These are phyloP conservation scores for Numenius phaeopus DNA, from an alignment of 2,797 vertebrate species.

Conservation along the genomic window DNA sequence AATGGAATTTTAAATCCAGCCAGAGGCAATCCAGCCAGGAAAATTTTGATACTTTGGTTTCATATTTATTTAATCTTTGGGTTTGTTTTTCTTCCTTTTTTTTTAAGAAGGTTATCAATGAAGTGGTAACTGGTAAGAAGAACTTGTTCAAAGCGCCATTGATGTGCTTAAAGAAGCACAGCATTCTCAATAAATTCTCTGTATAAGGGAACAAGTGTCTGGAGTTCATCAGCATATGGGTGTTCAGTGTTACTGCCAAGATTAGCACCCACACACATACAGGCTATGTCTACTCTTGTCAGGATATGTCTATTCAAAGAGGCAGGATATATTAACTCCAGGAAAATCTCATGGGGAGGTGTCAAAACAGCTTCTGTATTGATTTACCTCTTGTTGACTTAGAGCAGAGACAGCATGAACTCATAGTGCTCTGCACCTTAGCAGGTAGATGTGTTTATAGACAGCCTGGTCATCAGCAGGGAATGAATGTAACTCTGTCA, in stretches of 20 bases:
- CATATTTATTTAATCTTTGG: constrained; percentile 41
- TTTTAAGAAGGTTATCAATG: constrained; percentile 47
- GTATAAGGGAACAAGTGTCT: constrained; percentile 16
- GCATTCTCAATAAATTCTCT: not conserved
- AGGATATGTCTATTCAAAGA: constrained; percentile 42
- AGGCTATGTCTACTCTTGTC: constrained; percentile 43
- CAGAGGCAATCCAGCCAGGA: constrained; percentile 16
- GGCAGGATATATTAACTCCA: constrained; percentile 45
- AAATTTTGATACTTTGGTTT: constrained; percentile 26
- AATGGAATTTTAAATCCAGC: constrained; percentile 65
- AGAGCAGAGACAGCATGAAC: constrained; percentile 8
- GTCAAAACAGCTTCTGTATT: constrained; percentile 43
- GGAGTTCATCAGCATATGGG: constrained; percentile 40
- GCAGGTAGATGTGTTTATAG: constrained; percentile 14
- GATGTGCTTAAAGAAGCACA: not conserved
- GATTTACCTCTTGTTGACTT: constrained; percentile 56
- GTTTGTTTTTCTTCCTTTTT: constrained; percentile 38
- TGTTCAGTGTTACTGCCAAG: constrained; percentile 38
- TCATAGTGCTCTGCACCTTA: not conserved
- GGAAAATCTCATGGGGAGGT: constrained; percentile 40
- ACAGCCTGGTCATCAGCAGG: not conserved
- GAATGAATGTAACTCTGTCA: not conserved
- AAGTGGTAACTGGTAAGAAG: constrained; percentile 6
- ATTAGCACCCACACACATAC: not conserved
- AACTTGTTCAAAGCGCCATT: not conserved